Evolutionary conservation across 2,888 invertebrate genomes (phyloP), one percentile per base, ranked within the genome.

Genomic region (Agrotis segetum): DNA sequence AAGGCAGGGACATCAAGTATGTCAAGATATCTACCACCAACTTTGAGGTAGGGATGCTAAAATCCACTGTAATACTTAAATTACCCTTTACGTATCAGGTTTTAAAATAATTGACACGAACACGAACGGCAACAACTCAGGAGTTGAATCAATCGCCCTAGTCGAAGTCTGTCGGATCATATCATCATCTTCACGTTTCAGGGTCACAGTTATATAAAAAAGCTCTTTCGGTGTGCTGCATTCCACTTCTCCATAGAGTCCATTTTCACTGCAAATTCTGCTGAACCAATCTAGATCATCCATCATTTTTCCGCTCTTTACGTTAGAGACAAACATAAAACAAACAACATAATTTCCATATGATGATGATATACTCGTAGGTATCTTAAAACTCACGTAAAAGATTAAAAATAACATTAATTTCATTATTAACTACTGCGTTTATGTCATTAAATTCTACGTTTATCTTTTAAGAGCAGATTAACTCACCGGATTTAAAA

Each of bases 1-100:
- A 97, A 91, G 96, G 96, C 5, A 94, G 97, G 19, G 90, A 94
- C 24, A 92, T 97, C 64, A 95, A 96, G 68, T 95, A 96, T 59
- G 83, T 97, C 44, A 97, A 96, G 85, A 96, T 97, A 63, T 97
- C 97, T 0, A 94, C 90, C 19, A 92, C 95, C 16, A 92, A 92
- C 16, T 91, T 90, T 63, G 82, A 92, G 88, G 92, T 92, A 70
- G 74, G 49, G 2, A 40, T 19, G 14, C n/a, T 13, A n/a, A 6
- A n/a, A 5, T 16, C 16, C n/a, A n/a, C n/a, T n/a, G n/a, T n/a
- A n/a, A n/a, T n/a, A n/a, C n/a, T n/a, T n/a, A n/a, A n/a, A n/a
- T n/a, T n/a, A n/a, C n/a, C n/a, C n/a, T n/a, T n/a, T n/a, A n/a
- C n/a, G n/a, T n/a, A n/a, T n/a, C n/a, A n/a, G n/a, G n/a, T n/a